Evolutionary conservation across 2,888 invertebrate species (phyloP).

Genomic region (Erannis defoliaria): DNA sequence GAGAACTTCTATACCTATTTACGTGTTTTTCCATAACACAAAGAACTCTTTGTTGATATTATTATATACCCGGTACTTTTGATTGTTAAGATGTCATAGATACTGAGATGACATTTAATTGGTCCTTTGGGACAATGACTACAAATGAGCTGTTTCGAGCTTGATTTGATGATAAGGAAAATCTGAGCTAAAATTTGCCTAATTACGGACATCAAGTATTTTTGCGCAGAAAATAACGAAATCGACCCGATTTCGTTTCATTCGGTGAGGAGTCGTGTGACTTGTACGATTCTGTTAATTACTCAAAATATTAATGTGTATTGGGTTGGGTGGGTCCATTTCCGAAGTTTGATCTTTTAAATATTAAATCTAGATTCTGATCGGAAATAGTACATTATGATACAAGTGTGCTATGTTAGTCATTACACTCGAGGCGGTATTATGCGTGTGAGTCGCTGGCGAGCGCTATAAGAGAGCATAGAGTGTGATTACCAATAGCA

Average conservation of each 20-base stretch:
- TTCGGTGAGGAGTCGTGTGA: too few relatives aligned
- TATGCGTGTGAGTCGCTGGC: too few relatives aligned
- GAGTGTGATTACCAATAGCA: too few relatives aligned
- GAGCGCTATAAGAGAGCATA: too few relatives aligned
- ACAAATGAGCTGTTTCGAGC: slow-evolving; percentile 9
- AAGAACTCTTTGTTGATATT: slow-evolving; percentile 54
- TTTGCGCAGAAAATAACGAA: neutral
- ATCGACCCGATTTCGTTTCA: neutral
- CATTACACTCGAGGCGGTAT: too few relatives aligned
- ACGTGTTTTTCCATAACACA: slow-evolving; percentile 55
- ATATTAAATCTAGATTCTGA: too few relatives aligned
- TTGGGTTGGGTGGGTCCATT: too few relatives aligned
- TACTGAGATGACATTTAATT: slow-evolving; percentile 40
- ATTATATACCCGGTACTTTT: slow-evolving; percentile 42
- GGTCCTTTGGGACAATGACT: slow-evolving; percentile 28
- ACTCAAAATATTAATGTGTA: too few relatives aligned
- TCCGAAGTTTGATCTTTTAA: too few relatives aligned
- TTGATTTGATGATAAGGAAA: neutral
- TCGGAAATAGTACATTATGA: too few relatives aligned
- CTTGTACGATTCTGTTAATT: too few relatives aligned
- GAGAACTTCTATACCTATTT: slow-evolving; percentile 58
- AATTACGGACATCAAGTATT: neutral
- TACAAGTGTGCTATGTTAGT: too few relatives aligned
- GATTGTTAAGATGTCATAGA: slow-evolving; percentile 42
- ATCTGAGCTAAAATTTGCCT: neutral